Percentiles rank a stretch among this genome's conserved stretches.
Conservation (phyloP, 92 coral and sea anemone species). For the Phenganax stokvisi region DNA sequence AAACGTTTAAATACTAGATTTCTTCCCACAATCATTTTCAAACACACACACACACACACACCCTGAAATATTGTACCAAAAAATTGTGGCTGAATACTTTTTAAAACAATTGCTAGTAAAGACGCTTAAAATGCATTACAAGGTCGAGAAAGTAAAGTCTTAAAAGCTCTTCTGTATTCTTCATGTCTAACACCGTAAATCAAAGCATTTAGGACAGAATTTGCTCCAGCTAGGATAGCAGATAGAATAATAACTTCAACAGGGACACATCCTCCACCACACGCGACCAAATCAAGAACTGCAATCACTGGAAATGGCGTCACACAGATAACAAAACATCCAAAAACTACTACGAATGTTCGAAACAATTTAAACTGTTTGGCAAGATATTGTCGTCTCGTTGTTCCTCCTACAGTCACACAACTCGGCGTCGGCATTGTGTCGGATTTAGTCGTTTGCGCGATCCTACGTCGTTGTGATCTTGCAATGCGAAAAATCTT, state of each 20-base stretch:
- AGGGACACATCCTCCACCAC: slow-evolving; percentile 8
- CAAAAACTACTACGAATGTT: slow-evolving; percentile 18
- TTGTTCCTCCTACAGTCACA: not conserved
- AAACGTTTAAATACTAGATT: too few species aligned
- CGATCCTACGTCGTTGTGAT: slow-evolving; percentile 24
- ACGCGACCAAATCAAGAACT: not conserved
- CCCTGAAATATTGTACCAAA: too few species aligned
- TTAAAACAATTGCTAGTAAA: too few species aligned
- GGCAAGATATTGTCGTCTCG: not conserved
- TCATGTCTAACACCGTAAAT: slow-evolving; percentile 2
- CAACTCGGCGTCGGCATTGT: not conserved
- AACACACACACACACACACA: too few species aligned
- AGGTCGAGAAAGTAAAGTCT: not conserved
- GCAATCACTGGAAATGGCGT: not conserved
- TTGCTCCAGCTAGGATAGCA: not conserved
- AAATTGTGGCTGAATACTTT: too few species aligned
- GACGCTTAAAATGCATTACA: slow-evolving; percentile 5
- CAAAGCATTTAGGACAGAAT: slow-evolving; percentile 19
- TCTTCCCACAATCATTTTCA: too few species aligned
- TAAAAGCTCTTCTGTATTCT: slow-evolving; percentile 29
- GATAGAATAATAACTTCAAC: not conserved
- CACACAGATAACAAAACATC: slow-evolving; percentile 4
- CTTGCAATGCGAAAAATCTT: slow-evolving; percentile 11
- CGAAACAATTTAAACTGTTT: not conserved
- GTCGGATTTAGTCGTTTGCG: not conserved